Evolutionary conservation across 2,797 vertebrate genomes (phyloP).

Genomic region (Diplodus sargus): DNA sequence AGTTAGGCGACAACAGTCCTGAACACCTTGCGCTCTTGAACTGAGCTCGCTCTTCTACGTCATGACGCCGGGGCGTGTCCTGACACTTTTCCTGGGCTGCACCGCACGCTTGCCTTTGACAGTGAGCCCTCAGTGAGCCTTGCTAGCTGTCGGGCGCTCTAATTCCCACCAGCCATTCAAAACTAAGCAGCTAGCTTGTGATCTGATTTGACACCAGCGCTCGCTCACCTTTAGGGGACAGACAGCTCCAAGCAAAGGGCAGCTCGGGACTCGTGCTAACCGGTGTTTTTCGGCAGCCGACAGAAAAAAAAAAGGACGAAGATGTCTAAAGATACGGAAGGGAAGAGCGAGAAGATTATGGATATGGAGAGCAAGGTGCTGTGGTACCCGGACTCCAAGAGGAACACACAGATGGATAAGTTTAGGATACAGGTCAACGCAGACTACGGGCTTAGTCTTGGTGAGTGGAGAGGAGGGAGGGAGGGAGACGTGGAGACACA

Average conservation of each 20-base stretch:
- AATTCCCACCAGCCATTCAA: neutral
- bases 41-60: neutral
- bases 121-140: constrained; percentile 23
- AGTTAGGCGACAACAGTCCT: neutral
- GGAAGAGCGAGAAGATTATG: constrained; percentile 89
- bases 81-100: constrained; percentile 9
- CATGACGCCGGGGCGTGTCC: constrained; percentile 40
- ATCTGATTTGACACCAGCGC: constrained; percentile 1
- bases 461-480: constrained; percentile 82
- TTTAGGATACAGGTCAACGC: constrained; percentile 90
- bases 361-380: constrained; percentile 91
- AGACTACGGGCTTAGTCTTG: constrained; percentile 89
- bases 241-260: neutral
- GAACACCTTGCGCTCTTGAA: constrained; percentile 54
- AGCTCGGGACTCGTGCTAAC: neutral
- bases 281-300: neutral
- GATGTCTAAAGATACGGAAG: constrained; percentile 87
- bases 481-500: neutral
- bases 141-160: constrained; percentile 8
- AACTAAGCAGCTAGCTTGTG: neutral
- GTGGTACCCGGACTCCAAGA: constrained; percentile 97
- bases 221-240: constrained; percentile 2
- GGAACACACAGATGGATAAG: constrained; percentile 91
- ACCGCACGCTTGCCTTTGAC: constrained; percentile 50
- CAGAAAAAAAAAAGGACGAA: constrained; percentile 11